Conservation (phyloP, 2,797 vertebrate species). For the Pampus argenteus region DNA sequence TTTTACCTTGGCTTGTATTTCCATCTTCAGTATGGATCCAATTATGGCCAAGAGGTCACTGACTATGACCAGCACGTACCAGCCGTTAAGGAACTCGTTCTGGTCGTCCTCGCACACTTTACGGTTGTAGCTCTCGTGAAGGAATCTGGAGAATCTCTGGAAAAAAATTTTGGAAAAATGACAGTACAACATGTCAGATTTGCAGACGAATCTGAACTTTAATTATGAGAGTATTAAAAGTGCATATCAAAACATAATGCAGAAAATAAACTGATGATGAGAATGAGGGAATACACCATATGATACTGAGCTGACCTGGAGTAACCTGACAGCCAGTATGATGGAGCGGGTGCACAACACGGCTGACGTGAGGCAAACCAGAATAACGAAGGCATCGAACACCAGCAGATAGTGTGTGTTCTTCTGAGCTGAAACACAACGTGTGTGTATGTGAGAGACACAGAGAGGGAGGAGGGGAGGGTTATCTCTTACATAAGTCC, state of each 20-base stretch:
- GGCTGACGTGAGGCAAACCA: slow-evolving; percentile 91
- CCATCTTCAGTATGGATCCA: slow-evolving; percentile 97
- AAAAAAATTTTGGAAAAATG: too few relatives aligned
- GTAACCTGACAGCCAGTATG: slow-evolving; percentile 89
- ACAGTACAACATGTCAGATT: background rate
- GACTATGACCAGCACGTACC: slow-evolving; percentile 94
- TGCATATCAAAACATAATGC: too few relatives aligned
- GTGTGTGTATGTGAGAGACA: background rate
- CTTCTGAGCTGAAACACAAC: slow-evolving; percentile 88
- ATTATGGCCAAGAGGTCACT: slow-evolving; percentile 94
- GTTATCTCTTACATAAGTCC: slow-evolving; percentile 53
- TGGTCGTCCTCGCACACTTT: slow-evolving; percentile 88
- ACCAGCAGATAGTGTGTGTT: slow-evolving; percentile 90
- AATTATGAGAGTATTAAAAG: background rate
- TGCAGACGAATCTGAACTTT: background rate
- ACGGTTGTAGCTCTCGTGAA: slow-evolving; percentile 87
- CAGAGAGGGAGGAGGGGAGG: too few relatives aligned
- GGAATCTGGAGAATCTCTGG: slow-evolving; percentile 92
- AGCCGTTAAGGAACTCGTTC: slow-evolving; percentile 93
- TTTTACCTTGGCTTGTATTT: slow-evolving; percentile 96
- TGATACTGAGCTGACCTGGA: slow-evolving; percentile 84
- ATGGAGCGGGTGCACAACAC: slow-evolving; percentile 94
- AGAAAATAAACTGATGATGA: background rate
- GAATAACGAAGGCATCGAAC: slow-evolving; percentile 93
- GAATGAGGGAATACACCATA: background rate